phyloP scores from a whole-genome alignment of 2,113 vertebrate genomes.

The Pogonocichla stellata region DNA sequence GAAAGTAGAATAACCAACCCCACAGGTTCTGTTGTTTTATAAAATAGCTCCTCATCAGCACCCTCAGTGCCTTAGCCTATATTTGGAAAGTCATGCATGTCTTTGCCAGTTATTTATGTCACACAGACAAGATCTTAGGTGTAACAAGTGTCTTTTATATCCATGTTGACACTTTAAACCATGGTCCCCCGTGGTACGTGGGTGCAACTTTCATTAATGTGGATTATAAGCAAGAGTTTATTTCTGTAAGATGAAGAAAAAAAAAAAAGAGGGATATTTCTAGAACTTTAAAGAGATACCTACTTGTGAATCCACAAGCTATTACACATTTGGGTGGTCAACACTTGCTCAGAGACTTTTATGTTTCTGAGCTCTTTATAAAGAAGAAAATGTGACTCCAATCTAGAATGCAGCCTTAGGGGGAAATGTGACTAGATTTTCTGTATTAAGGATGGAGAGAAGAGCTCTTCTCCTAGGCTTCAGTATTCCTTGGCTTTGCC shows the following conservation, averaged over 20 bases:
- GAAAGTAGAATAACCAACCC: not conserved
- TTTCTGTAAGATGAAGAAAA: not conserved
- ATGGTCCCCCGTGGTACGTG: fast-evolving
- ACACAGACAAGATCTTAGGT: not conserved
- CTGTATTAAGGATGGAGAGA: not conserved
- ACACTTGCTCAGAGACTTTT: not conserved
- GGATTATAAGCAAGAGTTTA: not conserved
- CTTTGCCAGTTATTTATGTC: not conserved
- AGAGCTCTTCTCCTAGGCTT: not conserved
- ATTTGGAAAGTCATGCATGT: not conserved
- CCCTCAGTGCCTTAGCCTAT: not conserved
- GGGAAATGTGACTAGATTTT: not conserved
- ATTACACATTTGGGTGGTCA: not conserved
- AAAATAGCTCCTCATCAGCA: not conserved
- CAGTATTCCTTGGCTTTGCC: not conserved
- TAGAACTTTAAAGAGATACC: not conserved
- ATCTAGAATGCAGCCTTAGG: not conserved
- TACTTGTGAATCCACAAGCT: not conserved
- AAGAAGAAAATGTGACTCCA: not conserved
- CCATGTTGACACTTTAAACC: not conserved
- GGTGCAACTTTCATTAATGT: not conserved
- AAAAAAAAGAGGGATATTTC: not conserved
- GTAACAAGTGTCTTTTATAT: not conserved
- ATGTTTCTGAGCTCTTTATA: not conserved
- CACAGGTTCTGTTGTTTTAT: not conserved